A percentile compares a stretch with the other conserved stretches of the same genome.
phyloP scores from a whole-genome alignment of 2,113 vertebrate species.

The Anolis sagrei region DNA sequence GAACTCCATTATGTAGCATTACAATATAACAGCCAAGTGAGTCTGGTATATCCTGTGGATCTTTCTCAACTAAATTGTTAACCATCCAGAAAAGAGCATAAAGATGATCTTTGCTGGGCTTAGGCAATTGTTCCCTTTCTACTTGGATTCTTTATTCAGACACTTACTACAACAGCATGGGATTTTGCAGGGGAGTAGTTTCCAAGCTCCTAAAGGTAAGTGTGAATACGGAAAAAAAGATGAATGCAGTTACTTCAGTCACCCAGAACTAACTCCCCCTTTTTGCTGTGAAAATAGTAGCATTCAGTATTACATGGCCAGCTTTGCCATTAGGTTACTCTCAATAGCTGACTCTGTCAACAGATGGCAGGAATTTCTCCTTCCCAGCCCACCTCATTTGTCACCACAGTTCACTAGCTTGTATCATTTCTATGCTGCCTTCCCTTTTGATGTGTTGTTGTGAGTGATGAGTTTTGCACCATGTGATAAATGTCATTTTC shows the following conservation, averaged over 20 bases:
- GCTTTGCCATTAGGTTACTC: background rate
- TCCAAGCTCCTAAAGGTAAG: background rate
- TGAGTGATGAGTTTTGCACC: background rate
- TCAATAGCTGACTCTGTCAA: background rate
- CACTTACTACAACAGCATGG: background rate
- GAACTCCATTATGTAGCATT: background rate
- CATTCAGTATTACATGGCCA: background rate
- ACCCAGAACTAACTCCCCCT: too few relatives aligned
- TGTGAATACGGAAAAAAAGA: background rate
- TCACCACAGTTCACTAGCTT: background rate
- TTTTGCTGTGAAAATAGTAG: background rate
- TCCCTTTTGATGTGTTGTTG: background rate
- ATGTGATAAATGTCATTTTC: background rate
- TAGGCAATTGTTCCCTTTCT: background rate
- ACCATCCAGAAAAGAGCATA: background rate
- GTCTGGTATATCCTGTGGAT: background rate
- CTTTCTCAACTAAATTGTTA: background rate
- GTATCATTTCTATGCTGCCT: background rate
- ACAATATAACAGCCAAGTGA: background rate
- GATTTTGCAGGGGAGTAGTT: background rate
- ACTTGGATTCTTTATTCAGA: background rate
- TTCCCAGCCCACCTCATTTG: background rate
- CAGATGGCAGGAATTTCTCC: background rate
- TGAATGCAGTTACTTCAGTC: slow-evolving; percentile 7
- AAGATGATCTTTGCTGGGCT: background rate